Base-by-base conservation (phyloP, 2,888 invertebrate species). In the Epinotia demarniana region DNA sequence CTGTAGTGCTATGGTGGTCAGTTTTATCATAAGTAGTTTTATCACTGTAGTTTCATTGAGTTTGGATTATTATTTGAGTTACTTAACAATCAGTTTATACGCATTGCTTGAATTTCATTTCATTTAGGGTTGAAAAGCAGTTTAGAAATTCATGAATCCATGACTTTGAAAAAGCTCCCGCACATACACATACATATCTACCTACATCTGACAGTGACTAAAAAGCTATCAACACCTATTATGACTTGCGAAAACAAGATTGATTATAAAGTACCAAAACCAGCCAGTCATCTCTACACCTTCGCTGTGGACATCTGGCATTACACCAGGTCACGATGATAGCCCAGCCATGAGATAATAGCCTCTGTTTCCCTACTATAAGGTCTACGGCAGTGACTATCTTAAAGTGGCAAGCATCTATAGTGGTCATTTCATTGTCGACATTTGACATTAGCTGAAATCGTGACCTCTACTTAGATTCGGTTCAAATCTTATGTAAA, bases 221-320 rank as follows among this genome's bases (percentile, higher is more conserved):
- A 64, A 64, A 49, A 18, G 13, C 61, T 19, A 70, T 64, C 19
- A 64, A 49, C 43, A 75, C 46, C 53, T 70, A 69, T 63, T 46
- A 74, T 75, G 75, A 75, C 75, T 75, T 75, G 72, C 75, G 19
- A 67, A 74, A 73, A 61, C 18, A 13, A 75, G 61, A 72, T 75
- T 73, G 49, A 55, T 57, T 33, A 43, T 55, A 61, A 73, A 83
- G 81, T 82, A 85, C 83, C 86, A 87, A 84, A 76, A 81, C 73
- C 4, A 64, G 1, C 64, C 39, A 66, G 72, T 78, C 72, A 73
- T 66, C 69, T 53, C 71, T 64, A 73, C 71, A 60, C 69, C 58
- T 69, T 43, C 69, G 11, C 43, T 46, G 19, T 69, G 69, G 68
- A 69, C 69, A 69, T 46, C 43, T 58, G 57, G 16, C n/a, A 23